Conservation (phyloP, 2,888 invertebrate genomes). For the Omphaloscelis lunosa region DNA sequence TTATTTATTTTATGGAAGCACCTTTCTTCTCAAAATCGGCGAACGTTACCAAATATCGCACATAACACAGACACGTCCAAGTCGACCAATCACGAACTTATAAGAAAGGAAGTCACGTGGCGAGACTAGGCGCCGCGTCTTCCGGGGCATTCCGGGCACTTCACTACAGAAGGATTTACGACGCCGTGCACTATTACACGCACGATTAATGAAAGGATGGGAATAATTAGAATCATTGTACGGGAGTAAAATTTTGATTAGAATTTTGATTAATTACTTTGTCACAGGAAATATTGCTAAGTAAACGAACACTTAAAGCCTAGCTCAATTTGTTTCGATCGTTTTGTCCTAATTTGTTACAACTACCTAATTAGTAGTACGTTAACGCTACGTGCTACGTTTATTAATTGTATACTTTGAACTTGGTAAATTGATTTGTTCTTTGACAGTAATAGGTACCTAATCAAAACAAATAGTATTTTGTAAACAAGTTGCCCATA, state of each 20-base stretch:
- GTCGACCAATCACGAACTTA: conserved; percentile 16
- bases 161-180: conserved; percentile 21
- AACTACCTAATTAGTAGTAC: background rate
- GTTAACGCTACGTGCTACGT: background rate
- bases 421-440: background rate
- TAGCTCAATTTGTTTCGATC: background rate
- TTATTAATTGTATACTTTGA: background rate
- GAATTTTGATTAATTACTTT: background rate
- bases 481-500: background rate
- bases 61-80: conserved; percentile 25
- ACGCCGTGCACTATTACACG: conserved; percentile 26
- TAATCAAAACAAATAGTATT: background rate
- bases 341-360: background rate
- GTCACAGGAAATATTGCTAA: background rate
- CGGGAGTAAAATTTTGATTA: conserved; percentile 7
- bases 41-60: background rate
- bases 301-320: background rate
- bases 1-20: background rate
- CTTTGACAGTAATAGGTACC: background rate
- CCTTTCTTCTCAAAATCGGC: background rate
- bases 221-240: conserved; percentile 21
- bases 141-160: conserved; percentile 47
- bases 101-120: conserved; percentile 62
- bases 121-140: conserved; percentile 58
- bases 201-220: conserved; percentile 41